Conservation (phyloP, 2,113 vertebrate genomes). For the Oncorhynchus keta region DNA sequence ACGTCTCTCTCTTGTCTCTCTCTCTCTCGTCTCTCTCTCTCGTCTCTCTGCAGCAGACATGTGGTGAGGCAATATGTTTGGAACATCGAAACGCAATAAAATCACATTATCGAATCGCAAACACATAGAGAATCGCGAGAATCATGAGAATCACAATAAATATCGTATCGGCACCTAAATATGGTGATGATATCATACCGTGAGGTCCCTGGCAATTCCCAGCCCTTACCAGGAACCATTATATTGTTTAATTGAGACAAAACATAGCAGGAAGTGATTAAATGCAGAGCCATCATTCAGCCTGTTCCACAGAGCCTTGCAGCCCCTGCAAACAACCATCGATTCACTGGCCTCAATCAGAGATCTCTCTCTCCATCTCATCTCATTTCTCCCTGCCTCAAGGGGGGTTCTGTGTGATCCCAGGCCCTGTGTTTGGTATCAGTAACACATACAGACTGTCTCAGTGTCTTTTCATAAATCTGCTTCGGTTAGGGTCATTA, state of each 20-base stretch:
- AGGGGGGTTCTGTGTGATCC: not conserved
- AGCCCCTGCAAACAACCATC: constrained; percentile 65
- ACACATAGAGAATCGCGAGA: too few relatives aligned
- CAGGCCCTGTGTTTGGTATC: not conserved
- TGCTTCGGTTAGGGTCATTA: constrained; percentile 43
- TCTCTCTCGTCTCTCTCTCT: too few relatives aligned
- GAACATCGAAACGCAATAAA: too few relatives aligned
- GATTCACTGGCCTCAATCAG: constrained; percentile 80
- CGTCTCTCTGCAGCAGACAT: too few relatives aligned
- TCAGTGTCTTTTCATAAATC: constrained; percentile 41
- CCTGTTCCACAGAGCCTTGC: constrained; percentile 53
- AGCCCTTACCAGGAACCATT: constrained; percentile 52
- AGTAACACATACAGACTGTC: not conserved
- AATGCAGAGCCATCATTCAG: constrained; percentile 74
- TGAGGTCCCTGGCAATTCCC: too few relatives aligned
- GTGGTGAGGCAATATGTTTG: too few relatives aligned
- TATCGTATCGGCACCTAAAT: too few relatives aligned
- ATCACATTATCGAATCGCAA: too few relatives aligned
- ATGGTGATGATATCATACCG: too few relatives aligned
- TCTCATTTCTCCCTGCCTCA: constrained; percentile 56
- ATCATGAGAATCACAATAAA: too few relatives aligned
- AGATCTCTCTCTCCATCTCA: constrained; percentile 73
- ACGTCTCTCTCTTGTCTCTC: too few relatives aligned
- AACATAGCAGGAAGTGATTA: constrained; percentile 72
- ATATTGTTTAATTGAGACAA: constrained; percentile 77